A percentile compares a stretch with the other conserved stretches of the same genome.
These are phyloP conservation scores for Tetramorium simillimum DNA, from an alignment of 1,140 invertebrate genomes.

Conservation along the genomic window DNA sequence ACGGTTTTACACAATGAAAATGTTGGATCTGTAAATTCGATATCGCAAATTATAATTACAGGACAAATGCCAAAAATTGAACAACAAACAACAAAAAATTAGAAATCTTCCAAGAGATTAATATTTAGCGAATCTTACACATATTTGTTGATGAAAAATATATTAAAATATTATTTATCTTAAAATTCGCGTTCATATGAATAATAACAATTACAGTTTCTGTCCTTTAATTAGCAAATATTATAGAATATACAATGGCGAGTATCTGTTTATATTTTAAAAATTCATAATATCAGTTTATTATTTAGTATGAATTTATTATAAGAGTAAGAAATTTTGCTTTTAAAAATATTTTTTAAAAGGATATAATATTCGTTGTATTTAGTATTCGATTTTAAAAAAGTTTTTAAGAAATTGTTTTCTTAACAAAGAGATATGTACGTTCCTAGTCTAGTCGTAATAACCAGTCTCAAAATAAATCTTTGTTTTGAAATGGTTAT, in stretches of 20 bases:
- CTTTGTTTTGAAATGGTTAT: background rate
- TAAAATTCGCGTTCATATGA: background rate
- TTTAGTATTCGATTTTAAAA: background rate
- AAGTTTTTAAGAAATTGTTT: background rate
- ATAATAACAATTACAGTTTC: background rate
- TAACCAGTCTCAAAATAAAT: background rate
- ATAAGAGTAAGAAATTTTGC: background rate
- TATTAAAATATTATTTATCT: background rate
- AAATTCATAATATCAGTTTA: too few relatives aligned
- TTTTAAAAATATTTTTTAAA: constrained; percentile 1
- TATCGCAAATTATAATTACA: background rate
- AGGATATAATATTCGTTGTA: background rate
- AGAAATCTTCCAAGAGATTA: background rate
- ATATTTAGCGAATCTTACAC: background rate
- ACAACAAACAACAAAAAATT: background rate
- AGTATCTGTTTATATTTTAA: background rate
- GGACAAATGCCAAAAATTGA: background rate
- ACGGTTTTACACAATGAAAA: constrained; percentile 8
- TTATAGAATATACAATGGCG: background rate
- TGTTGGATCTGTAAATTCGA: background rate
- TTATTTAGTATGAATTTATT: background rate
- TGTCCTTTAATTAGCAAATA: background rate
- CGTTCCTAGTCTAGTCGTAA: background rate
- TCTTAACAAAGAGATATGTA: background rate
- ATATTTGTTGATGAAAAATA: background rate